phyloP scores from a whole-genome alignment of 2,888 invertebrate genomes.

The Erpobdella octoculata region DNA sequence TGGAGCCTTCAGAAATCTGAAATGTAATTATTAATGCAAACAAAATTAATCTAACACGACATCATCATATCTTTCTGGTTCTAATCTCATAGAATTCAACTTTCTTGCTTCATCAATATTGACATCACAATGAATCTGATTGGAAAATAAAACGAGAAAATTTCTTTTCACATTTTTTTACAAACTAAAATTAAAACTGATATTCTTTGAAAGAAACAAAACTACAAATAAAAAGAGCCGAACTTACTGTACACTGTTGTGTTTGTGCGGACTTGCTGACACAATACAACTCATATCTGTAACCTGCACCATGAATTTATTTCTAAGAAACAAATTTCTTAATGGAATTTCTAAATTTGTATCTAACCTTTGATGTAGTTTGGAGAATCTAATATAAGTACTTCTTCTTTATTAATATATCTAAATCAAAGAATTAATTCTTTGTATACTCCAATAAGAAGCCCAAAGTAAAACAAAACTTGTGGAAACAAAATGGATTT shows the following conservation, averaged over 20 bases:
- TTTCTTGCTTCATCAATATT: slow-evolving; percentile 68
- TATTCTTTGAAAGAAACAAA: neutral
- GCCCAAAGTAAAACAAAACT: too few species aligned
- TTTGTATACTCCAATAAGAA: too few species aligned
- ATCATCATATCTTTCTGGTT: slow-evolving; percentile 41
- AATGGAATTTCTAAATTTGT: too few species aligned
- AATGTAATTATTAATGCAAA: too few species aligned
- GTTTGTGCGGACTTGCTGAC: slow-evolving; percentile 78
- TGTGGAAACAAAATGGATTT: too few species aligned
- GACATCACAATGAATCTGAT: slow-evolving; percentile 63
- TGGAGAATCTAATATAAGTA: slow-evolving; percentile 81
- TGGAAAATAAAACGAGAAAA: neutral
- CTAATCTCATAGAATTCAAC: slow-evolving; percentile 61
- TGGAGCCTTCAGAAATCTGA: too few species aligned
- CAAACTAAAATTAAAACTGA: neutral
- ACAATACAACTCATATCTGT: slow-evolving; percentile 87
- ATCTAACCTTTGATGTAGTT: slow-evolving; percentile 90
- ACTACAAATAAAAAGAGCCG: too few species aligned
- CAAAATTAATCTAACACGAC: slow-evolving; percentile 44
- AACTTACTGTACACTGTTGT: slow-evolving; percentile 70
- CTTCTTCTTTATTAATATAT: slow-evolving; percentile 57
- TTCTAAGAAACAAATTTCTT: neutral
- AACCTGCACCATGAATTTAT: slow-evolving; percentile 59
- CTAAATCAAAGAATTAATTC: slow-evolving; percentile 37
- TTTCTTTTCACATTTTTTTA: neutral